Conservation (phyloP, 2,113 vertebrate genomes). For the Syrmaticus mikado region DNA sequence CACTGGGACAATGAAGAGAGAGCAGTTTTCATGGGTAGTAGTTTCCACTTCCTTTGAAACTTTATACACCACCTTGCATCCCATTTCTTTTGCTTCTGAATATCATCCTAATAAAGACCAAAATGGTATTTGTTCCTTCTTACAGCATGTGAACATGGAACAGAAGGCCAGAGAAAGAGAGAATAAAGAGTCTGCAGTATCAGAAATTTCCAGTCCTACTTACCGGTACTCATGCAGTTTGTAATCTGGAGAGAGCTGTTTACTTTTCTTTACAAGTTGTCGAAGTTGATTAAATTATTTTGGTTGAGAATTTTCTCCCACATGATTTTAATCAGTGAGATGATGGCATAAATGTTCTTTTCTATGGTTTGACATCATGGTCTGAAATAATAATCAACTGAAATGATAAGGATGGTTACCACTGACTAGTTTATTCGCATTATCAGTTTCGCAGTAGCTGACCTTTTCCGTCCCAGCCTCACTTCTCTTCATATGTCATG, state of each 20-base stretch:
- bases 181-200: neutral
- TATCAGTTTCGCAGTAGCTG: conserved; percentile 62
- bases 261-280: neutral
- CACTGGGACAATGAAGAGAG: neutral
- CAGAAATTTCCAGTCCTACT: neutral
- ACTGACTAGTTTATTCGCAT: conserved; percentile 62
- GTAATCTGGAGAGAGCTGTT: neutral
- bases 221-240: neutral
- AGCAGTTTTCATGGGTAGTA: neutral
- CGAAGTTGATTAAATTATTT: conserved; percentile 38
- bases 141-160: neutral
- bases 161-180: neutral
- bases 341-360: conserved; percentile 32
- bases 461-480: conserved; percentile 32
- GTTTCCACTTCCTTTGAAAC: neutral
- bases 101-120: neutral
- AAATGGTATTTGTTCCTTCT: neutral
- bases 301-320: conserved; percentile 33
- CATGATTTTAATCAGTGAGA: conserved; percentile 56
- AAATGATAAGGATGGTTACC: conserved; percentile 41
- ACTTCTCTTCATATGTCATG: conserved; percentile 41
- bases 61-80: neutral
- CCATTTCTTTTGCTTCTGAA: neutral
- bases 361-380: conserved; percentile 45
- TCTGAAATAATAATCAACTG: conserved; percentile 38